Base-by-base conservation (phyloP, 2,888 invertebrate species). In the Nebria brevicollis region DNA sequence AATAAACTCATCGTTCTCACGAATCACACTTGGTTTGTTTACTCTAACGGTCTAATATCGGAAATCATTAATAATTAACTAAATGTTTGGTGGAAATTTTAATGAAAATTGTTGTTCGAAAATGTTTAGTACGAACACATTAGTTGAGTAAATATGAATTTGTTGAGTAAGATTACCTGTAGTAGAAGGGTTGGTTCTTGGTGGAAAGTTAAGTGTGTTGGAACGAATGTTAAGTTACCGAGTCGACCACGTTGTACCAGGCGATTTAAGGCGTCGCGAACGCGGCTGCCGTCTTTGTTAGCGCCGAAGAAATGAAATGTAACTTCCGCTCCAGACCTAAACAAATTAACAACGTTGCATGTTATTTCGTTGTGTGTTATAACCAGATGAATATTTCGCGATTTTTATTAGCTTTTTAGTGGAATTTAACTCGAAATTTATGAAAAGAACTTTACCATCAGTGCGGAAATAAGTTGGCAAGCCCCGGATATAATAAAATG, bases 1-100 rank as follows among this genome's bases (percentile, higher is more conserved):
- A 85, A 94, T 93, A 86, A 96, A 94, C 88, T 95, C 94, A 76
- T 94, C 94, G 5, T 93, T 93, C 86, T 94, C 93, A 88, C 94
- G 93, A 82, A 92, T 90, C 75, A 90, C 87, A 41, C 87, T 88
- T 43, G 42, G 70, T 2, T 43, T 66, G 41, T 81, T 81, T 34
- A 83, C 90, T 90, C 92, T 92, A 88, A 20, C 20, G 20, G 20
- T 73, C 87, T 87, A 75, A 54, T 25, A 34, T 25, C 54, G 8
- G 2, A 11, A 54, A 54, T 54, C 1, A 11, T 3, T 54, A 11
- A 1, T 20, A 0, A 11, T 54, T 54, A 7, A 54, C 0, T 54
- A 54, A 7, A 13, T 20, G 1, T 34, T 34, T 34, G 34, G 5
- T 4, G 34, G 4, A 34, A 0, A 34, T 34, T 34, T 20, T 20